Percentiles rank a stretch among this genome's conserved stretches.
These are phyloP conservation scores for Tragopan temminckii DNA, from an alignment of 2,797 vertebrate species.

Conservation along the genomic window DNA sequence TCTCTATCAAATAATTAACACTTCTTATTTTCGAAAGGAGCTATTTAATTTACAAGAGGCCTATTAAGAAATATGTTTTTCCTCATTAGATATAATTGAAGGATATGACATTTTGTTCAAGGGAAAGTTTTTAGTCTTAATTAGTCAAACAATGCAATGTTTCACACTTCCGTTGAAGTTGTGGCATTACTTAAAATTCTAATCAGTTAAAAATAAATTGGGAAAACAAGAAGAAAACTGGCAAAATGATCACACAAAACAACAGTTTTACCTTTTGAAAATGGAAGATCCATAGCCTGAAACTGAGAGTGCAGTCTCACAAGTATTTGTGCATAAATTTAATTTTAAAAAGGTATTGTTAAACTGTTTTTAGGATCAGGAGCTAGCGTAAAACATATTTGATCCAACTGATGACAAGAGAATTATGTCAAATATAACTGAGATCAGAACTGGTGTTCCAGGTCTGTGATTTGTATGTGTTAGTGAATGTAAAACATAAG, in stretches of 20 bases:
- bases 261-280: background rate
- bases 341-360: slow-evolving; percentile 2
- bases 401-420: slow-evolving; percentile 25
- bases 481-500: background rate
- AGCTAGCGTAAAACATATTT: background rate
- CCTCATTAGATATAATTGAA: slow-evolving; percentile 70
- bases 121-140: slow-evolving; percentile 66
- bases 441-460: slow-evolving; percentile 24
- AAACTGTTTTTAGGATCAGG: background rate
- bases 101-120: slow-evolving; percentile 72
- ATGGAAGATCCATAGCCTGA: background rate
- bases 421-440: slow-evolving; percentile 44
- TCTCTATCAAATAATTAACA: slow-evolving; percentile 64
- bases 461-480: slow-evolving; percentile 34
- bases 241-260: background rate
- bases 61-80: slow-evolving; percentile 64
- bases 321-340: background rate
- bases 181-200: slow-evolving; percentile 15
- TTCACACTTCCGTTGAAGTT: background rate
- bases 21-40: slow-evolving; percentile 48
- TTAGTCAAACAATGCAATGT: slow-evolving; percentile 67
- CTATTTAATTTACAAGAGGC: slow-evolving; percentile 71
- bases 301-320: background rate
- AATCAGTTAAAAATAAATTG: slow-evolving; percentile 1
- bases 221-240: background rate